Evolutionary conservation across 2,888 invertebrate species (phyloP), one percentile per base, ranked within the genome.

Genomic region (Hydrotaea diabolus): DNA sequence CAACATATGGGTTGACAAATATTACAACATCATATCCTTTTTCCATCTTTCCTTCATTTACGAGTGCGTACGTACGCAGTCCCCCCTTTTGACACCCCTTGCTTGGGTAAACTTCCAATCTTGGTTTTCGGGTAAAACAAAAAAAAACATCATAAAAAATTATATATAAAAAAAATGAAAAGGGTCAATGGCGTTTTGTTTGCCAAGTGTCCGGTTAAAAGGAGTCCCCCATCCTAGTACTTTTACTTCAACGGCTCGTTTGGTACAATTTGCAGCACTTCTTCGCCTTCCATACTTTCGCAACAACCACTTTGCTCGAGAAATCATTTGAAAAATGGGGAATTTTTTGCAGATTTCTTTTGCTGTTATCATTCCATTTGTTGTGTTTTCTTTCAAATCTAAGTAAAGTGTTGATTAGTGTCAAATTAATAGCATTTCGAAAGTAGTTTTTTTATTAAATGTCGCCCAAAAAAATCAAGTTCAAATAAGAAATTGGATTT

Each of bases 401-500:
- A 62, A 81, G 71, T 31, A 76, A 81, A 77, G 76, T 81, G 80
- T 81, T 81, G 71, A 72, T 72, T 81, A 81, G 76, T 77, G 80
- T 81, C 76, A 81, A 76, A 76, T 77, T 76, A 77, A 72, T 64
- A 81, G 76, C 64, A n/a, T 81, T 72, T 64, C 71, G 64, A 57
- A 80, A 62, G 53, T 36, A 36, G 43, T 62, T 71, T 69, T n/a
- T 66, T 66, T 43, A 17, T 36, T 64, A 31, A 64, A 36, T 31
- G 9, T 19, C 19, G 64, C 36, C n/a, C n/a, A 36, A 62, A 31
- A 1, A 53, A n/a, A 53, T 7, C 19, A 53, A 55, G 53, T 55
- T 5, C 64, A 64, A 36, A 66, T 66, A 9, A 43, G 26, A 43
- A 66, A 66, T 59, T n/a, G 43, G 66, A 43, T 66, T 66, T 43